Evolutionary conservation across 2,888 invertebrate species (phyloP), one percentile per base, ranked within the genome.

Genomic region (Gymnocheta viridis): DNA sequence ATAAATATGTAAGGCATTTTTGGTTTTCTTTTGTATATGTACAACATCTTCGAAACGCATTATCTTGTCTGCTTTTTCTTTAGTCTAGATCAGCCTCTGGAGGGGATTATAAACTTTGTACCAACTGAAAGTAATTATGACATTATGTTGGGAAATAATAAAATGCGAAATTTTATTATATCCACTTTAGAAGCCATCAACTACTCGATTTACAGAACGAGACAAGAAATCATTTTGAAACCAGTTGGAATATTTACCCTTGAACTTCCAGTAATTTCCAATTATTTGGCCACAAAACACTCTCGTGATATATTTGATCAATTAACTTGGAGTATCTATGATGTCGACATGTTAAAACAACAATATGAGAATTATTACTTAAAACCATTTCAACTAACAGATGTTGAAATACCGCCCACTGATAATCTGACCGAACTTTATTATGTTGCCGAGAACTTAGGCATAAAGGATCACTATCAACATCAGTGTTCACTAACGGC

Each of bases 21-120:
- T n/a, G n/a, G n/a, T n/a, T n/a, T n/a, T n/a, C n/a, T n/a, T n/a
- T n/a, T n/a, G n/a, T n/a, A n/a, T n/a, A n/a, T n/a, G n/a, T n/a
- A n/a, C n/a, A n/a, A n/a, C n/a, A n/a, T n/a, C n/a, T n/a, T n/a
- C n/a, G n/a, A n/a, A n/a, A n/a, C n/a, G 2, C 12, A 14, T 38
- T 38, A 38, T 14, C 2, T 19, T 10, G 3, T 12, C 12, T 24
- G 27, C 19, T 27, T 51, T 41, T 29, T 22, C 35, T 38, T 17
- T 7, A 89, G 88, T 7, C 9, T 38, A 5, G 22, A 51, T 4
- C 85, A 88, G 19, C 90, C 91, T 0, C 51, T 91, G 35, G 86
- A 87, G 10, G 90, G 88, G 0, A 85, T 91, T 29, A 82, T 90
- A 22, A 88, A 91, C 79, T 91, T 90, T 66, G 56, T 90, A 22